These are phyloP conservation scores for Thymelicus sylvestris DNA, from an alignment of 2,888 invertebrate genomes.

Conservation along the genomic window DNA sequence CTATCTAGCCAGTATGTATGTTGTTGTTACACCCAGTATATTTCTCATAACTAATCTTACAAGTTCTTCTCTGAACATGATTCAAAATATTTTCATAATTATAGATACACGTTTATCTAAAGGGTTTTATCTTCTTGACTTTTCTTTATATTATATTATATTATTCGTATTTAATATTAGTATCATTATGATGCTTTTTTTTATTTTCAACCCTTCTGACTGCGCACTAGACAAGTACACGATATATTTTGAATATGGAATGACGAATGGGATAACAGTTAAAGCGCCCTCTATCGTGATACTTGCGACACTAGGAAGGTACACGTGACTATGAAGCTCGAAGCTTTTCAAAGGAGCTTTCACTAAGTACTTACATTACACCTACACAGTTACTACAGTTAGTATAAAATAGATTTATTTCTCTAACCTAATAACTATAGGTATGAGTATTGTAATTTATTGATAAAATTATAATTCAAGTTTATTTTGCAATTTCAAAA, in stretches of 20 bases:
- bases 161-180: not conserved
- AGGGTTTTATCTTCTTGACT: not conserved
- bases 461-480: constrained; percentile 36
- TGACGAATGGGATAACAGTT: constrained; percentile 35
- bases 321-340: constrained; percentile 59
- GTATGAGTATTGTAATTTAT: constrained; percentile 60
- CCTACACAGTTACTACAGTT: constrained; percentile 56
- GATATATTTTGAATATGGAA: constrained; percentile 12
- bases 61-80: too few species aligned
- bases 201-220: not conserved
- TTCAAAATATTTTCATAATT: not conserved
- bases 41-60: too few species aligned
- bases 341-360: constrained; percentile 62
- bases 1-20: too few species aligned
- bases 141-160: not conserved
- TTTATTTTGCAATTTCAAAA: not conserved
- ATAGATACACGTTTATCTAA: not conserved
- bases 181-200: not conserved
- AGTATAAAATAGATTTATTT: constrained; percentile 82
- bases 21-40: too few species aligned
- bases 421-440: constrained; percentile 71
- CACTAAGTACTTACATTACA: constrained; percentile 43
- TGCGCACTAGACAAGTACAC: constrained; percentile 7
- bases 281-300: constrained; percentile 58
- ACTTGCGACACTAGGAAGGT: constrained; percentile 57